Evolutionary conservation across 2,113 vertebrate genomes (phyloP), one percentile per base, ranked within the genome.

Genomic region (Pangasianodon hypophthalmus): DNA sequence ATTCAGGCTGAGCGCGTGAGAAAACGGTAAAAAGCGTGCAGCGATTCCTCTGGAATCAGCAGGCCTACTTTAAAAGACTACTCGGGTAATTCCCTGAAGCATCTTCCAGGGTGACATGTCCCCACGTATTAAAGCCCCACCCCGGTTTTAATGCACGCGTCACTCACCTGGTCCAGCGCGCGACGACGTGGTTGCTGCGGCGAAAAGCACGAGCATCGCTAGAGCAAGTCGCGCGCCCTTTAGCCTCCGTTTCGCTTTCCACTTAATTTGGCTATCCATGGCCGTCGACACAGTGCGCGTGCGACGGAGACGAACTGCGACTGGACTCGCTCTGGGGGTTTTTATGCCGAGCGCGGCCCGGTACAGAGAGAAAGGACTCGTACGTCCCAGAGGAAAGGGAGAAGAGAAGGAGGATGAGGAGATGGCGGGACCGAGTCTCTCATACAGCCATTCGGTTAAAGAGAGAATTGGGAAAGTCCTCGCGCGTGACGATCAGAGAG

Each of bases 171-270:
- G 95, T 94, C 94, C 95, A 84, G 95, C 95, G 93, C 91, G 94
- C 87, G 96, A 94, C 89, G 94, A 95, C 93, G 95, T 87, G 71
- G 54, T 87, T 48, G 86, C 86, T 77, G 26, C 71, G 26, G 73
- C 92, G 94, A 95, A 95, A 93, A 96, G 94, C 90, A 96, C 90
- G 91, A 96, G 91, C 91, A 95, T 92, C 91, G 93, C 93, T 92
- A 96, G 90, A 92, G 94, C 93, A 91, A 96, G 92, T 85, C 93
- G 95, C 91, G 93, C 91, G 93, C 95, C 95, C 93, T 95, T 96
- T 95, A 96, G 95, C 94, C 94, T 95, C 95, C 95, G 94, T 96
- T 97, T 97, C 94, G 96, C 95, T 96, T 96, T 97, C 96, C 96
- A 96, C 95, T 95, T 96, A 93, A 96, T 96, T 94, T 93, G 95